Evolutionary conservation across 2,113 vertebrate genomes (phyloP), one percentile per base, ranked within the genome.

Genomic region (Motacilla alba): DNA sequence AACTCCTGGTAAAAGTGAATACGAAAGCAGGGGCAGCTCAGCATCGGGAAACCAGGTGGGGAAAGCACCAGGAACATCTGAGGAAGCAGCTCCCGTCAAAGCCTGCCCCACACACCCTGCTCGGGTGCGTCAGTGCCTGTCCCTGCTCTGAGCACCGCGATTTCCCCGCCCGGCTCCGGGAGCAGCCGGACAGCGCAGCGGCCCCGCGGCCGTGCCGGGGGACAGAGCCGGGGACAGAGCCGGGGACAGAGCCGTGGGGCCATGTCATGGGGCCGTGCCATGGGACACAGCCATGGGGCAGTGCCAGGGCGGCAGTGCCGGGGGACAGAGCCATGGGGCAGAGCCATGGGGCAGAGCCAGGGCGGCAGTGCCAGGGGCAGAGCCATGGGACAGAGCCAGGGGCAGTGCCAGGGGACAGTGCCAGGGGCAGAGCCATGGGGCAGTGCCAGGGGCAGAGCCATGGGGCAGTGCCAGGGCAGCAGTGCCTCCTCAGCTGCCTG

Each of bases 341-440:
- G 44, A 3, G 44, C 19, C 19, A 46, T 20, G 44, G 44, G 44
- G 19, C 9, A 4, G 18, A 1, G 33, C 8, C 13, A 17, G 3
- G 10, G 66, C 35, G 49, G 35, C 15, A 15, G 17, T 15, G 55
- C 27, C 50, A 6, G 30, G 16, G 44, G 17, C 35, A 60, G 58
- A 6, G 33, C 50, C 50, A 16, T 6, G 53, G 18, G 46, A 9
- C 27, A 62, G 59, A 4, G 55, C 52, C 52, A 11, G 16, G 18
- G 46, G 14, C 41, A 66, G 41, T 6, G 60, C 27, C 18, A 11
- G 33, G 30, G 74, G 23, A 5, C 44, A 46, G 44, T 9, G 44
- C 44, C 44, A 44, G 15, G 26, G 43, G 1, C 41, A 44, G 14
- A 0, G 17, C 7, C 7, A 4, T 4, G 35, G 73, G 16, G 2